phyloP scores from a whole-genome alignment of 2,888 invertebrate species.

The Diloba caeruleocephala region DNA sequence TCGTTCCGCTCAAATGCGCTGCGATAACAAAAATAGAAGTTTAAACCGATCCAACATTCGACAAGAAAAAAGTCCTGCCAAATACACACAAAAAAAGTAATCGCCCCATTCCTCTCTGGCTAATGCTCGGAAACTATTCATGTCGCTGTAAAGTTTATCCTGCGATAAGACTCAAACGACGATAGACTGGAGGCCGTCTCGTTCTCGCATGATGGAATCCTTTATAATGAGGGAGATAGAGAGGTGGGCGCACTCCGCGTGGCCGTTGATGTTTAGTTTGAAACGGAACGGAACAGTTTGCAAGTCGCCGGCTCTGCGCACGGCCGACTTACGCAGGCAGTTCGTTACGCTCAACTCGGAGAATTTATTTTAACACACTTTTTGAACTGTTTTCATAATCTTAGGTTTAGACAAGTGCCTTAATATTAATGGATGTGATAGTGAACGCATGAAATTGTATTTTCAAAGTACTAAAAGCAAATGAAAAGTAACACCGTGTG shows the following conservation, averaged over 20 bases:
- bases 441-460: constrained; percentile 84
- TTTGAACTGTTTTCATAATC: constrained; percentile 74
- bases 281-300: constrained; percentile 86
- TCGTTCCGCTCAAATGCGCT: constrained; percentile 65
- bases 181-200: constrained; percentile 72
- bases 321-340: constrained; percentile 81
- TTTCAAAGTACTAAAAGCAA: constrained; percentile 66
- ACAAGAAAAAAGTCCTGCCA: constrained; percentile 82
- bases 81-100: constrained; percentile 83
- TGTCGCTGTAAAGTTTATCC: constrained; percentile 84
- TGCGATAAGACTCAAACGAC: constrained; percentile 81
- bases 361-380: constrained; percentile 72
- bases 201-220: constrained; percentile 66
- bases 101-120: constrained; percentile 82
- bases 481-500: constrained; percentile 77
- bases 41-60: constrained; percentile 70
- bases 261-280: constrained; percentile 83
- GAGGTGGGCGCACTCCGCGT: constrained; percentile 83
- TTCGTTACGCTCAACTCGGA: constrained; percentile 82
- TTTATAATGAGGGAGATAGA: constrained; percentile 80
- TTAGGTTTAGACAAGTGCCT: constrained; percentile 81
- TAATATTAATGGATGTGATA: constrained; percentile 84
- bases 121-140: constrained; percentile 84
- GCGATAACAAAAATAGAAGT: constrained; percentile 79
- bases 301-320: constrained; percentile 87